Conservation (phyloP, 2,888 invertebrate genomes). For the Lottia scabra region DNA sequence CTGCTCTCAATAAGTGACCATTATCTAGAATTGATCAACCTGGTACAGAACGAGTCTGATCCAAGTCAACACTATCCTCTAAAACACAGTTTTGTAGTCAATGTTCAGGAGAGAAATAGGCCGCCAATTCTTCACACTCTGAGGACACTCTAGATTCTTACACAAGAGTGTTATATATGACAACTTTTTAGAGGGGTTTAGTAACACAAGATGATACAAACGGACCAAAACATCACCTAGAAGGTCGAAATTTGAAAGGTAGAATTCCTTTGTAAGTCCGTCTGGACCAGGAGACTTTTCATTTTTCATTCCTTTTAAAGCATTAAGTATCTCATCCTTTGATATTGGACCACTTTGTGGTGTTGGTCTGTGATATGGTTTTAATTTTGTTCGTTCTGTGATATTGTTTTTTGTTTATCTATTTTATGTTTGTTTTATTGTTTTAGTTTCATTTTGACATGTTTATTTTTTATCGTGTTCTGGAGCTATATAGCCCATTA, state of each 20-base stretch:
- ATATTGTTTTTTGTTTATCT: no score
- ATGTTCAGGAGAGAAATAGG: constrained; percentile 41
- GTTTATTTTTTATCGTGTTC: no score
- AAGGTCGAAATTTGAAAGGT: constrained; percentile 22
- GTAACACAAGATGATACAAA: no score
- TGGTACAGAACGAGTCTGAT: constrained; percentile 39
- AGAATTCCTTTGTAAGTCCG: constrained; percentile 14
- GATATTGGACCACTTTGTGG: constrained; percentile 1
- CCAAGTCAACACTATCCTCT: constrained; percentile 22
- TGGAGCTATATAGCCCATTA: no score
- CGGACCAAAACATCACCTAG: constrained; percentile 18
- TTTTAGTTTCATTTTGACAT: no score
- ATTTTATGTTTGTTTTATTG: no score
- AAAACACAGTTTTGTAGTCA: constrained; percentile 42
- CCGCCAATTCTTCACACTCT: constrained; percentile 33
- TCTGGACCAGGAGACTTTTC: no score
- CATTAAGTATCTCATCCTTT: no score
- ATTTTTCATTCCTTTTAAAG: no score
- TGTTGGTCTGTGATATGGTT: no score
- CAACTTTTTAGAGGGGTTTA: constrained; percentile 14
- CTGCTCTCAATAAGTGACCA: constrained; percentile 33
- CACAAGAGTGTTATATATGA: constrained; percentile 32
- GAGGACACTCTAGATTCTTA: constrained; percentile 35
- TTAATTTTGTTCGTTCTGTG: no score
- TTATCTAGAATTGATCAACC: constrained; percentile 40